A percentile compares a stretch with the other conserved stretches of the same genome.
Evolutionary conservation across 1,140 invertebrate species (phyloP).

Genomic region (Drosophila nikananu): DNA sequence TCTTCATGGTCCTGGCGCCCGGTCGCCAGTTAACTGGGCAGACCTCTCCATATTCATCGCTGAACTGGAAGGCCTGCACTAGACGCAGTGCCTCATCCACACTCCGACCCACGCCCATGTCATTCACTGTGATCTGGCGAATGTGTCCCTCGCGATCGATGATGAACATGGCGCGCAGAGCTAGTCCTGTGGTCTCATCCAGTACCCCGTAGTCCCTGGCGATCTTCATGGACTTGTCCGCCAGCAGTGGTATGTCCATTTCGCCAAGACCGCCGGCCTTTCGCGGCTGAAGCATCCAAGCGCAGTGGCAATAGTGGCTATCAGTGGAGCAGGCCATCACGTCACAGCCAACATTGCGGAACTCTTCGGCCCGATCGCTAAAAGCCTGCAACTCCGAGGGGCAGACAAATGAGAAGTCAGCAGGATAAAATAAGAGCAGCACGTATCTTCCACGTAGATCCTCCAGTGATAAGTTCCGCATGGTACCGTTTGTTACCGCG

Average conservation of each 20-base stretch:
- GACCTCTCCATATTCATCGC: slow-evolving; percentile 97
- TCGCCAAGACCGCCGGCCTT: slow-evolving; percentile 97
- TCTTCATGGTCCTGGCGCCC: slow-evolving; percentile 81
- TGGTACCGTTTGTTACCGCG: slow-evolving; percentile 94
- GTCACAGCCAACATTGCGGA: slow-evolving; percentile 93
- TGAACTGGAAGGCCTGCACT: slow-evolving; percentile 98
- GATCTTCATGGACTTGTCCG: slow-evolving; percentile 96
- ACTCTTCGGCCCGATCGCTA: slow-evolving; percentile 94
- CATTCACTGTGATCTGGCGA: slow-evolving; percentile 98
- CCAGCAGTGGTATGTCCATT: slow-evolving; percentile 97
- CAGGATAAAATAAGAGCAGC: slow-evolving; percentile 97
- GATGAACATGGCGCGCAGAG: slow-evolving; percentile 98
- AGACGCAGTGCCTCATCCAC: slow-evolving; percentile 97
- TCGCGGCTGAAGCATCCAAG: slow-evolving; percentile 96
- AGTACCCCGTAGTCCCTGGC: slow-evolving; percentile 96
- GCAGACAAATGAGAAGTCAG: slow-evolving; percentile 98
- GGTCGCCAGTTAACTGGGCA: slow-evolving; percentile 97
- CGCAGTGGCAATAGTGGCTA: slow-evolving; percentile 95
- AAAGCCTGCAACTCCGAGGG: slow-evolving; percentile 98
- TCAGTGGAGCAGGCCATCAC: slow-evolving; percentile 95
- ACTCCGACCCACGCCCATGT: slow-evolving; percentile 96
- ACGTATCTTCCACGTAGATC: slow-evolving; percentile 98
- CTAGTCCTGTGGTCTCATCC: slow-evolving; percentile 95
- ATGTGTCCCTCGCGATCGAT: slow-evolving; percentile 96
- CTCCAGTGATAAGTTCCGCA: slow-evolving; percentile 93